Evolutionary conservation across 2,797 vertebrate genomes (phyloP).

Genomic region (Borostomias antarcticus): DNA sequence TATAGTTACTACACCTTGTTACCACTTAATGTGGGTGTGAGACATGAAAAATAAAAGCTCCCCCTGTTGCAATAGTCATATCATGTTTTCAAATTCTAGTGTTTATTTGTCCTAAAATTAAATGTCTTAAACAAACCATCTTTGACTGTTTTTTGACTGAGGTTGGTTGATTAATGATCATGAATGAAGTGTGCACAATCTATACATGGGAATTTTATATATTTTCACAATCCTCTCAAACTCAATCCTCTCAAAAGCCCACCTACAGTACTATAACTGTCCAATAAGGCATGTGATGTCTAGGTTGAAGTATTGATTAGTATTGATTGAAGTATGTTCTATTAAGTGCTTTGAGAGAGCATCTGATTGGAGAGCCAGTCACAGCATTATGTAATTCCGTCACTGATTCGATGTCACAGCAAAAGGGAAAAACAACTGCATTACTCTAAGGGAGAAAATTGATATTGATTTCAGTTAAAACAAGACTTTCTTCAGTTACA

Average conservation of each 20-base stretch:
- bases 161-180: neutral
- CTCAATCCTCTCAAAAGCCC: no score
- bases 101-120: slow-evolving; percentile 18
- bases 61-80: neutral
- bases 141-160: neutral
- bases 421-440: neutral
- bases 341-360: neutral
- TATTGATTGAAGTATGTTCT: neutral
- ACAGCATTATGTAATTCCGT: neutral
- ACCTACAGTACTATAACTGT: no score
- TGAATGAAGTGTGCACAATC: neutral
- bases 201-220: no score
- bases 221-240: neutral
- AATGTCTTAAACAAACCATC: slow-evolving; percentile 19
- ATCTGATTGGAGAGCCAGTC: slow-evolving; percentile 2
- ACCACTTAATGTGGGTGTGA: no score
- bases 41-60: neutral
- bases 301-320: neutral
- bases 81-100: slow-evolving; percentile 22
- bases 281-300: neutral
- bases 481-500: neutral
- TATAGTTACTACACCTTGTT: no score
- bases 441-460: slow-evolving; percentile 1
- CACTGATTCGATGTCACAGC: no score
- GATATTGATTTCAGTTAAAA: neutral